phyloP scores from a whole-genome alignment of 2,888 invertebrate genomes.

The Emmelina monodactyla region DNA sequence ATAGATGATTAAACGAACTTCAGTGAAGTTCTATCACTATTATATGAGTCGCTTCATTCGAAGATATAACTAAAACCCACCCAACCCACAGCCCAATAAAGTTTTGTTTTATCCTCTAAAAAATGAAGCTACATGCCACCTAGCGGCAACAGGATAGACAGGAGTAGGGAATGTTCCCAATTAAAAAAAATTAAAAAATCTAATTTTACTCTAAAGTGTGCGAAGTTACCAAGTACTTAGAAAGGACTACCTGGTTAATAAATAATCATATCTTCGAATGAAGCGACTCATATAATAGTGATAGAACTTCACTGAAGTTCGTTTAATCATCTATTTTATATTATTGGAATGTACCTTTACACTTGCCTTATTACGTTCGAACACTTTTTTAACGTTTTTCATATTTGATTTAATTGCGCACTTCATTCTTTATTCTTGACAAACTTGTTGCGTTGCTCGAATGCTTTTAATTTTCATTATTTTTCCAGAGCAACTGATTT shows the following conservation, averaged over 20 bases:
- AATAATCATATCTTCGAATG: constrained; percentile 5
- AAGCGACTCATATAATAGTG: constrained; percentile 6
- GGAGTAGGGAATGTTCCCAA: not conserved
- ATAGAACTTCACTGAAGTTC: constrained; percentile 6
- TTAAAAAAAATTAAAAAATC: not conserved
- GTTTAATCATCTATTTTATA: constrained; percentile 5
- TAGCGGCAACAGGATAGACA: no score
- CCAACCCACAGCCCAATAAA: constrained; percentile 1
- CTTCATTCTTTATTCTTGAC: no score
- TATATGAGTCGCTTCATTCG: constrained; percentile 7
- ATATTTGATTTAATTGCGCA: no score
- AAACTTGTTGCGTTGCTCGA: no score
- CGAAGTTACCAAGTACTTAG: constrained; percentile 4
- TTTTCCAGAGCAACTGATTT: no score
- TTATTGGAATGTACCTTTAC: no score
- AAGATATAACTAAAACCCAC: constrained; percentile 6
- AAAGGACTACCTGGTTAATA: constrained; percentile 7
- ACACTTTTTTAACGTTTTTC: no score
- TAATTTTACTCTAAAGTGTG: constrained; percentile 3
- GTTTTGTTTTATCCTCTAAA: constrained; percentile 2
- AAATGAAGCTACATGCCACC: constrained; percentile 3
- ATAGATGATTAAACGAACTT: constrained; percentile 8
- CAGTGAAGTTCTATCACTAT: constrained; percentile 6
- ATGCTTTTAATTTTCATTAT: no score
- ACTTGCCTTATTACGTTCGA: no score